phyloP scores from a whole-genome alignment of 2,888 invertebrate species.

The Penaeus monodon region DNA sequence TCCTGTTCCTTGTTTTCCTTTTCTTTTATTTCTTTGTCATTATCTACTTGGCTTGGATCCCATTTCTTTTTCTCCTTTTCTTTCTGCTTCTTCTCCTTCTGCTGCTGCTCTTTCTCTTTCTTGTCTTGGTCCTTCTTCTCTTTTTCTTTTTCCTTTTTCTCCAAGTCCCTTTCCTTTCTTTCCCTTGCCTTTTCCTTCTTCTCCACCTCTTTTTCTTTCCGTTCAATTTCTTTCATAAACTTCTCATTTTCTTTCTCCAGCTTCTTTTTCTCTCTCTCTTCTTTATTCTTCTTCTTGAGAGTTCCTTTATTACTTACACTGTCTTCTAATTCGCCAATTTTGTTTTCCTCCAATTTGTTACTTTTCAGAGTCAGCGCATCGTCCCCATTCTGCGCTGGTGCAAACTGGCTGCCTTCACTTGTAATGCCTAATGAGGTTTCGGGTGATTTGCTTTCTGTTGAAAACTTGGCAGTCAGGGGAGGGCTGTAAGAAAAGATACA shows the following conservation, averaged over 20 bases:
- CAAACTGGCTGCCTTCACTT: no score
- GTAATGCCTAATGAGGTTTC: no score
- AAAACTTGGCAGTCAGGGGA: conserved; percentile 6
- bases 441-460: neutral
- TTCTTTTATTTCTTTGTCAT: conserved; percentile 1
- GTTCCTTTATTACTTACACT: conserved; percentile 40
- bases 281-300: conserved; percentile 38
- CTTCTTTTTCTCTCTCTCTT: conserved; percentile 47
- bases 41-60: conserved; percentile 20
- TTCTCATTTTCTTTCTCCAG: conserved; percentile 46
- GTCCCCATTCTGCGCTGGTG: neutral
- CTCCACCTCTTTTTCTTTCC: conserved; percentile 45
- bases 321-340: conserved; percentile 3
- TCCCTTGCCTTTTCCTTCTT: conserved; percentile 47
- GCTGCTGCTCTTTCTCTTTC: conserved; percentile 28
- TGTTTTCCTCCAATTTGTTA: conserved; percentile 29
- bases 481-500: conserved; percentile 24
- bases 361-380: neutral
- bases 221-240: conserved; percentile 43
- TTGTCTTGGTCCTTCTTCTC: conserved; percentile 27
- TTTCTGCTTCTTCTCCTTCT: conserved; percentile 38
- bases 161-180: conserved; percentile 33
- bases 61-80: neutral
- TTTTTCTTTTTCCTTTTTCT: conserved; percentile 28
- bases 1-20: conserved; percentile 22